Evolutionary conservation across 2,888 invertebrate species (phyloP), one percentile per base, ranked within the genome.

Genomic region (Melinaea marsaeus): DNA sequence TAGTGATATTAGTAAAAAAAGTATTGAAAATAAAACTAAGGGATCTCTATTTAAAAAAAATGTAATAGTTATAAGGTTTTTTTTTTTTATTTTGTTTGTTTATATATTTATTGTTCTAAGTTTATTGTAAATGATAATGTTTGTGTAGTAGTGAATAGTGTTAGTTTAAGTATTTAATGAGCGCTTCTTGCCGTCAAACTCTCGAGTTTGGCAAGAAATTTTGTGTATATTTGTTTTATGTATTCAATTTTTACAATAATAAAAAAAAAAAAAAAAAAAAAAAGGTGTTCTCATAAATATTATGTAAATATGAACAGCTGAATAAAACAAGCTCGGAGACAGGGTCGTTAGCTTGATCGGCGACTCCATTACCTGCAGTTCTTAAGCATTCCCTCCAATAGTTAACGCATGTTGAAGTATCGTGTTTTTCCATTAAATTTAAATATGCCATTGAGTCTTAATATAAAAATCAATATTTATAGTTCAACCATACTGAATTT

Each of bases 271-370:
- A 46, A 51, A 9, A 11, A 6, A 32, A 51, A 32, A 32, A 51
- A 51, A 51, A 9, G 3, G 32, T 51, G 51, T 22, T 51, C 32
- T 51, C 51, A 51, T 5, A 32, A 51, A 51, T 32, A 51, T 51
- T 67, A 65, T 64, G 61, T 63, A 67, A 67, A 65, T 59, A 57
- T 56, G 59, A 65, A 58, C 60, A 65, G 62, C 63, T 67, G 63
- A 67, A 67, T 63, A 65, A 68, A 63, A 22, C 22, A 68, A 60
- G 62, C 61, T 22, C 60, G 58, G 61, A 63, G 63, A 63, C 63
- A 65, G 61, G 60, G 66, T 64, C 68, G 66, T 68, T 68, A 64
- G 64, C 66, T 62, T 68, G 66, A 68, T 68, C 68, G 66, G 64
- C 57, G 62, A 61, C 62, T 47, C 62, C 68, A 69, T 69, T 63